These are phyloP conservation scores for Epinephelus coioides DNA, from an alignment of 2,797 vertebrate species.

Conservation along the genomic window DNA sequence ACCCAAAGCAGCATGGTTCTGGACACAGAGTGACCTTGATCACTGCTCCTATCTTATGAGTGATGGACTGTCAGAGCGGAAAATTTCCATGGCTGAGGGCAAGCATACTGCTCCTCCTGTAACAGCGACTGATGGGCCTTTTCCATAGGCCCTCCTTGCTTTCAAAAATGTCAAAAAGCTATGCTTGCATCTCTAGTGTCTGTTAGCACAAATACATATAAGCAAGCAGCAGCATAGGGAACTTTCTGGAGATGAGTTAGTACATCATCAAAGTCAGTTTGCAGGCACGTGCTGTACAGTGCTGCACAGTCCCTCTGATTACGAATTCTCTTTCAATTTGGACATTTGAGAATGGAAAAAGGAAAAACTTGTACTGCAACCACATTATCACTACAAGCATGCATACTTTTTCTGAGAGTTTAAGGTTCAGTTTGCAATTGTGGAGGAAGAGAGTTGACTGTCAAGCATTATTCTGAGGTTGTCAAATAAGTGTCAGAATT, in stretches of 20 bases:
- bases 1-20: constrained; percentile 41
- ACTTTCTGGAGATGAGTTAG: neutral
- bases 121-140: neutral
- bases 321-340: no score
- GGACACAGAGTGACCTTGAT: constrained; percentile 66
- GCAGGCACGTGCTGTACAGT: neutral
- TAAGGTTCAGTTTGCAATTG: no score
- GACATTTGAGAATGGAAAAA: no score
- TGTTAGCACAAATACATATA: neutral
- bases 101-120: neutral
- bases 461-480: no score
- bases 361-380: no score
- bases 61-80: constrained; percentile 50
- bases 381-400: no score
- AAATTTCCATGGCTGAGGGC: constrained; percentile 16
- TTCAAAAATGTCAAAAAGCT: neutral
- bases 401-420: no score
- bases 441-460: no score
- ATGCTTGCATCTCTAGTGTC: neutral
- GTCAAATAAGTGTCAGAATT: no score
- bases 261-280: constrained; percentile 5
- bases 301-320: neutral
- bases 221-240: neutral
- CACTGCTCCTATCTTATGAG: constrained; percentile 38
- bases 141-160: neutral